A percentile compares a stretch with the other conserved stretches of the same genome.
Evolutionary conservation across 1,140 invertebrate genomes (phyloP).

Genomic region (Ceratosolen fusciceps): DNA sequence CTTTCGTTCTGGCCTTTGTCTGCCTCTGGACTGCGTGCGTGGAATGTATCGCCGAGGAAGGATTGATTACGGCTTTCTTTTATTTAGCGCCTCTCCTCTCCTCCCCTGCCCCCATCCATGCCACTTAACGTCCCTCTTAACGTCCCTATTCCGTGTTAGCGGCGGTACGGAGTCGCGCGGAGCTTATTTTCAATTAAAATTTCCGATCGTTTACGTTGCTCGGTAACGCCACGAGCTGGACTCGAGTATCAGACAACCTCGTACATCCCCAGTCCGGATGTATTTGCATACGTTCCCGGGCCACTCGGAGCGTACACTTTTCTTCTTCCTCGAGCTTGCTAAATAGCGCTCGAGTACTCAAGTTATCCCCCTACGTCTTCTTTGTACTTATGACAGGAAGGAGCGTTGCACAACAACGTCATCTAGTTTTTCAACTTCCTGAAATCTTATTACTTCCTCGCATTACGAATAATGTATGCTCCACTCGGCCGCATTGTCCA

Average conservation of each 20-base stretch:
- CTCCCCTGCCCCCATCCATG: too few relatives aligned
- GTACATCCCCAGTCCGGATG: too few relatives aligned
- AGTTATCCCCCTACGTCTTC: background rate
- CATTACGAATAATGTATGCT: background rate
- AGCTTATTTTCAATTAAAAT: background rate
- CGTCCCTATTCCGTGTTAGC: background rate
- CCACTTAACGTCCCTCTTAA: background rate
- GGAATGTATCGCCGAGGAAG: background rate
- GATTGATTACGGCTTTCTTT: background rate
- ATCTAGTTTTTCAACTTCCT: slow-evolving; percentile 18
- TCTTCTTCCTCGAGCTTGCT: background rate
- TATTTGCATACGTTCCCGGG: background rate
- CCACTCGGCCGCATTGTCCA: background rate
- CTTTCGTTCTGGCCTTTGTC: slow-evolving; percentile 27
- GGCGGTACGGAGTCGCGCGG: background rate
- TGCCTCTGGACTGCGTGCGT: background rate
- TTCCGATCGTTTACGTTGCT: background rate
- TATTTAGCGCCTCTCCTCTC: slow-evolving; percentile 2
- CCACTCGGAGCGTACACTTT: too few relatives aligned
- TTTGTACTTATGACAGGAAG: background rate
- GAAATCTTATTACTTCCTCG: slow-evolving; percentile 9
- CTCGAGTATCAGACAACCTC: too few relatives aligned
- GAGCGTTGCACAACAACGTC: background rate
- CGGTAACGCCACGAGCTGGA: too few relatives aligned
- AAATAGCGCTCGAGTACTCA: background rate